Base-by-base conservation (phyloP, 2,888 invertebrate species). In the Melieria picta region DNA sequence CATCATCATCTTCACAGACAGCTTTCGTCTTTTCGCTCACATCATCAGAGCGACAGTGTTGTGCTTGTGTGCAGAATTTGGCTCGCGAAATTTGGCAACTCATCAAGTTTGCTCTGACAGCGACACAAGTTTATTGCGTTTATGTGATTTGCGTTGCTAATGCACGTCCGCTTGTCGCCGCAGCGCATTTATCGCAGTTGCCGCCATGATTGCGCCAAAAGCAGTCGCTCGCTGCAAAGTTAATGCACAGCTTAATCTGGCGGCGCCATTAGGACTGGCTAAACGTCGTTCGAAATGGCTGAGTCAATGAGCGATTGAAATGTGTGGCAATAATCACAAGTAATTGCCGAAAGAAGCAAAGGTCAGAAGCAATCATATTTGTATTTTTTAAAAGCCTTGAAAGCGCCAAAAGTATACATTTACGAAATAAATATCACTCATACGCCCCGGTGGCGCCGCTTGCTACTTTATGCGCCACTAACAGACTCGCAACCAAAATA, bases 191-290 rank as follows among this genome's bases (percentile, higher is more conserved):
- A 30, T 30, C 30, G 30, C 2, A 30, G 30, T 30, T 30, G 30
- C 30, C 30, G 30, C 30, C 30, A 30, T 30, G 30, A 30, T 30
- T 30, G 1, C 2, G 30, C 30, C 30, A 30, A 30, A 30, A 30
- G 3, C 30, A 30, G 30, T 30, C 47, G 13, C 16, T 60, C 60
- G 46, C 62, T 65, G 70, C 65, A 30, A 72, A 72, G 60, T 72
- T 72, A 72, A 72, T 72, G 30, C 30, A 30, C 30, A 68, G 68
- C 68, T 64, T 68, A 72, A 72, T 72, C 72, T 64, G 72, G 68
- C 50, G 68, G 64, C 72, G 68, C 64, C 72, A 58, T 58, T 66
- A 66, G 16, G 60, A 66, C 58, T 50, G 58, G 16, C 66, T 50
- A 7, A 58, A 58, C 43, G 13, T 30, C 3, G 1, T 30, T 30